Conservation (phyloP, 2,113 vertebrate species). For the Calypte anna region DNA sequence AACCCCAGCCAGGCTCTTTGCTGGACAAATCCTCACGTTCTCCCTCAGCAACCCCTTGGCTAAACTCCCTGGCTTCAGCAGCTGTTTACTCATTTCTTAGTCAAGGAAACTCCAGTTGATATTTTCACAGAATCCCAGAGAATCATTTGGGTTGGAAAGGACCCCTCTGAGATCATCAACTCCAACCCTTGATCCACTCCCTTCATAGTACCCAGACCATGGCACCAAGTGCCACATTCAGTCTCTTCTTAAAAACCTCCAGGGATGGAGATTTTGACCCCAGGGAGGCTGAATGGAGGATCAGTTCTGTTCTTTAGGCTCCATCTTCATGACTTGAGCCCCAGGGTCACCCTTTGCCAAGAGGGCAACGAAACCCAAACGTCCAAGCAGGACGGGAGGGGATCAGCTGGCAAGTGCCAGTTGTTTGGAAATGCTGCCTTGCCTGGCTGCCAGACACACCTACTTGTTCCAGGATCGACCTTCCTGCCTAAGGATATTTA, state of each 20-base stretch:
- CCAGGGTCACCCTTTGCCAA: not conserved
- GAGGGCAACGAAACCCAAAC: rapidly evolving
- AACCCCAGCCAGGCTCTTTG: not conserved
- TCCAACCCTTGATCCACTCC: no score
- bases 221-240: no score
- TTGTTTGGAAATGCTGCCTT: not conserved
- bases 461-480: slow-evolving; percentile 9
- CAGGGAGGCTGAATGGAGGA: not conserved
- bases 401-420: not conserved
- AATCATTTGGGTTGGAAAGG: no score
- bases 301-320: not conserved
- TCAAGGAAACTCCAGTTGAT: not conserved
- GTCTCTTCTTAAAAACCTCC: no score
- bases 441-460: not conserved
- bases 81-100: not conserved
- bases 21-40: not conserved
- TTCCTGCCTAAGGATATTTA: slow-evolving; percentile 18
- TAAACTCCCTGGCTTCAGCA: not conserved
- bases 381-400: rapidly evolving
- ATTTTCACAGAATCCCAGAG: not conserved
- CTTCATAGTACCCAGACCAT: no score
- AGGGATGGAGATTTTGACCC: not conserved
- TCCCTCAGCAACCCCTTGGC: not conserved
- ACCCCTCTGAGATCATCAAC: no score
- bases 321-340: not conserved